phyloP scores from a whole-genome alignment of 1,140 invertebrate genomes.

The Wasmannia auropunctata region DNA sequence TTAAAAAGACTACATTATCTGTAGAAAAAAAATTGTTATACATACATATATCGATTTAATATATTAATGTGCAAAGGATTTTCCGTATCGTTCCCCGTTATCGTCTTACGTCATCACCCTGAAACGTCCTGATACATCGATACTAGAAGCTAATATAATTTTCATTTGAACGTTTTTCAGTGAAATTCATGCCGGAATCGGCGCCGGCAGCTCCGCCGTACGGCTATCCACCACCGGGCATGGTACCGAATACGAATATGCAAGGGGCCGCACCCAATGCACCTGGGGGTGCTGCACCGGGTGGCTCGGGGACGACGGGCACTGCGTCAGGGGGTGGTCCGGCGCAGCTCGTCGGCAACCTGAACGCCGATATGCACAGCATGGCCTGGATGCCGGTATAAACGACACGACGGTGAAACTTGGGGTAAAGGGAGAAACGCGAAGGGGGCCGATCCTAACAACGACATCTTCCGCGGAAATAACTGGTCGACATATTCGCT shows the following conservation, averaged over 20 bases:
- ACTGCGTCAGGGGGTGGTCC: constrained; percentile 28
- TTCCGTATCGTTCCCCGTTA: not conserved
- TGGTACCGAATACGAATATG: constrained; percentile 65
- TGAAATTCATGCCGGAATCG: constrained; percentile 85
- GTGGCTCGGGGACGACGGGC: constrained; percentile 35
- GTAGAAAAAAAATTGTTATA: not conserved
- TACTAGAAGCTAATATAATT: constrained; percentile 23
- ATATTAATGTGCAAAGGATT: not conserved
- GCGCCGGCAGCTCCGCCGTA: constrained; percentile 80
- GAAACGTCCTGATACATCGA: not conserved
- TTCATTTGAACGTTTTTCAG: constrained; percentile 82
- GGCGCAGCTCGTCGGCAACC: constrained; percentile 64
- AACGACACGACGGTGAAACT: constrained; percentile 18
- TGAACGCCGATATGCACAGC: constrained; percentile 56
- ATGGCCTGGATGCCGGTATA: too few species aligned
- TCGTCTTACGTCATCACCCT: not conserved
- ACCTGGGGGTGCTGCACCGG: constrained; percentile 48
- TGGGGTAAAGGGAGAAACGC: not conserved
- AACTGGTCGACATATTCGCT: constrained; percentile 32
- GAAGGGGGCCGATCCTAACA: not conserved
- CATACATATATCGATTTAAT: too few species aligned
- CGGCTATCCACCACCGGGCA: constrained; percentile 78
- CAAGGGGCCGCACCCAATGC: constrained; percentile 69
- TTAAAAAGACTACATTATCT: not conserved
- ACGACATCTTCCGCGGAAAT: not conserved